A percentile compares a stretch with the other conserved stretches of the same genome.
phyloP scores from a whole-genome alignment of 2,113 vertebrate species.

The Anarhynchus alexandrinus region DNA sequence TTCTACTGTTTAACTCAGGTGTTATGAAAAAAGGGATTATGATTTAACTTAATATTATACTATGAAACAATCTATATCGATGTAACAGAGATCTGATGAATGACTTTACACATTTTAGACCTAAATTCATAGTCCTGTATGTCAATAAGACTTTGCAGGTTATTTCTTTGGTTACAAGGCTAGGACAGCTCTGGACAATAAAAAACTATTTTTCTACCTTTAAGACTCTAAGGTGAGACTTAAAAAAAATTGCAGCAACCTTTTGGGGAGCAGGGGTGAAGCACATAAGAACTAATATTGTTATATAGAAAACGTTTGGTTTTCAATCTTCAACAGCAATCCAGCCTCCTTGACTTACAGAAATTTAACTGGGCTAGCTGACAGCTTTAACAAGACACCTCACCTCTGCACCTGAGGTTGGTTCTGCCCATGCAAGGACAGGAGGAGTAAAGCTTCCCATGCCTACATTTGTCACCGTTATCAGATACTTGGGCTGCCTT shows the following conservation, averaged over 20 bases:
- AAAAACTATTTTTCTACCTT: not conserved
- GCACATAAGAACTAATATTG: not conserved
- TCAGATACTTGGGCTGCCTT: not conserved
- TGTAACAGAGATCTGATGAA: not conserved
- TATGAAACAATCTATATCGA: not conserved
- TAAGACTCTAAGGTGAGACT: not conserved
- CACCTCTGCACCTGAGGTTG: not conserved
- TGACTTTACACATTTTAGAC: not conserved
- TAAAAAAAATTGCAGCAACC: not conserved
- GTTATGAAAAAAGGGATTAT: not conserved
- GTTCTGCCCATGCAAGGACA: not conserved
- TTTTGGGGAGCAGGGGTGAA: not conserved
- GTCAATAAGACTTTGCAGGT: not conserved
- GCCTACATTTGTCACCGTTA: rapidly evolving
- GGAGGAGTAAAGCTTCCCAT: not conserved
- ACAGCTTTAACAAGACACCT: not conserved
- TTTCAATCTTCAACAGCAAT: not conserved
- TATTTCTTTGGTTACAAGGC: not conserved
- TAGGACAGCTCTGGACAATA: not conserved
- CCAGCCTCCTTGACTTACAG: not conserved
- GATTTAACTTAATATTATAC: not conserved
- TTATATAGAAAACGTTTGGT: too few species aligned
- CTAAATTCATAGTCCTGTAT: not conserved
- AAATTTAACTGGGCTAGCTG: not conserved
- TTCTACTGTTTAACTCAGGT: not conserved